phyloP scores from a whole-genome alignment of 2,113 vertebrate species.

The Maccullochella peelii region DNA sequence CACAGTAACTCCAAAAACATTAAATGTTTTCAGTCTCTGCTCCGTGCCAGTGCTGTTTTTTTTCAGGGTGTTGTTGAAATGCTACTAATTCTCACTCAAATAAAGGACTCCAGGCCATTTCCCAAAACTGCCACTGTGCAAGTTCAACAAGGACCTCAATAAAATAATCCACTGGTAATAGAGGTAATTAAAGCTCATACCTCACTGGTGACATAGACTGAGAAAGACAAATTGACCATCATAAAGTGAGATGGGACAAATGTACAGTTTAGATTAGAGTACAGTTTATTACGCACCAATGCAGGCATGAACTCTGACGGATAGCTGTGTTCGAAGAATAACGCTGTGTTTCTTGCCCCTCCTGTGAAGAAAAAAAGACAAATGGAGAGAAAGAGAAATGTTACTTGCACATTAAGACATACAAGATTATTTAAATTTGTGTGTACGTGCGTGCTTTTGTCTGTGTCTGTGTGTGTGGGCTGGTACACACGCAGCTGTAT shows the following conservation, averaged over 20 bases:
- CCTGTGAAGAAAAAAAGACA: conserved; percentile 77
- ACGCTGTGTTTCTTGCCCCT: conserved; percentile 96
- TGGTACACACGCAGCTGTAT: not conserved
- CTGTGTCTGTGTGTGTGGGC: not conserved
- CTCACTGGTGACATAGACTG: conserved; percentile 25
- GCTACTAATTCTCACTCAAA: conserved; percentile 56
- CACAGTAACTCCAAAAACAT: conserved; percentile 64
- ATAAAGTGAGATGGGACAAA: conserved; percentile 31
- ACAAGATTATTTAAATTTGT: conserved; percentile 1
- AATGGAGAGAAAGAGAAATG: conserved; percentile 39
- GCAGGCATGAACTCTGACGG: conserved; percentile 96
- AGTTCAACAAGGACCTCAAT: conserved; percentile 44
- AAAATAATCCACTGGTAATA: conserved; percentile 35
- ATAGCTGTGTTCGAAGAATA: conserved; percentile 94
- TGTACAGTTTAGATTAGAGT: not conserved
- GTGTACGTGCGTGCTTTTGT: not conserved
- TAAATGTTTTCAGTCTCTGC: conserved; percentile 51
- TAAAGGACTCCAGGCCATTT: conserved; percentile 46
- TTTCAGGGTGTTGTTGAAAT: conserved; percentile 34
- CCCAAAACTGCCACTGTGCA: conserved; percentile 67
- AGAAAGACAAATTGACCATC: conserved; percentile 26
- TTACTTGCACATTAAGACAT: conserved; percentile 14
- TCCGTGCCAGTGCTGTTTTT: conserved; percentile 27
- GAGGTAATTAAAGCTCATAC: conserved; percentile 49
- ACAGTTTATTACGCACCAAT: conserved; percentile 89